A percentile compares a stretch with the other conserved stretches of the same genome.
Evolutionary conservation across 2,888 invertebrate species (phyloP).

Genomic region (Agriopis leucophaearia): DNA sequence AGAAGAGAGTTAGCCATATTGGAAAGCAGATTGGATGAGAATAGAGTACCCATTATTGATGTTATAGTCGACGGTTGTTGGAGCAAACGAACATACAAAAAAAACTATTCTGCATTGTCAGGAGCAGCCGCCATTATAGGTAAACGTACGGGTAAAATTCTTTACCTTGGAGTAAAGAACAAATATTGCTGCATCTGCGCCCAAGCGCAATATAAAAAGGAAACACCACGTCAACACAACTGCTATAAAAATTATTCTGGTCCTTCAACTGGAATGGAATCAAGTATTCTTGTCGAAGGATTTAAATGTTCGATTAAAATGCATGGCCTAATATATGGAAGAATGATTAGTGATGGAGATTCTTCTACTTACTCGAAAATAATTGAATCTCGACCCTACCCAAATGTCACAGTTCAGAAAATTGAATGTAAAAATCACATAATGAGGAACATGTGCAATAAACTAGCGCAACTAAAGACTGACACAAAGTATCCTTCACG

Average conservation of each 20-base stretch:
- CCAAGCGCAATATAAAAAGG: neutral
- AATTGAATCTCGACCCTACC: too few relatives aligned
- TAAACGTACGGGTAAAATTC: slow-evolving; percentile 33
- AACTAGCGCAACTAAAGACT: too few relatives aligned
- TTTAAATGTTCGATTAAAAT: too few relatives aligned
- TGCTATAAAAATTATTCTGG: slow-evolving; percentile 11
- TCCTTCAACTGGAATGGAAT: slow-evolving; percentile 2
- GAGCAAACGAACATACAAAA: slow-evolving; percentile 42
- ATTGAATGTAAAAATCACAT: too few relatives aligned
- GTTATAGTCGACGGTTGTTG: slow-evolving; percentile 16
- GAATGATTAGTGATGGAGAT: too few relatives aligned
- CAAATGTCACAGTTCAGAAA: too few relatives aligned
- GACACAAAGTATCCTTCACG: too few relatives aligned
- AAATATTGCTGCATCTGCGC: slow-evolving; percentile 34
- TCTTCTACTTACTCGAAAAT: too few relatives aligned
- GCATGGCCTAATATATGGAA: too few relatives aligned
- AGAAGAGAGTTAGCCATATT: neutral
- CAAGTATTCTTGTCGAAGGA: neutral
- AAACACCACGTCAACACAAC: neutral
- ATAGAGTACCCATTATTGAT: neutral
- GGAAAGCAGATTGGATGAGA: neutral
- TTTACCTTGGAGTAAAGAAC: slow-evolving; percentile 39
- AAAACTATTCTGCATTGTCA: slow-evolving; percentile 41
- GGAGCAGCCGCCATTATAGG: slow-evolving; percentile 46
- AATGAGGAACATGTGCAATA: too few relatives aligned